Conservation (phyloP, 1,140 invertebrate genomes). For the Zaprionus capensis region DNA sequence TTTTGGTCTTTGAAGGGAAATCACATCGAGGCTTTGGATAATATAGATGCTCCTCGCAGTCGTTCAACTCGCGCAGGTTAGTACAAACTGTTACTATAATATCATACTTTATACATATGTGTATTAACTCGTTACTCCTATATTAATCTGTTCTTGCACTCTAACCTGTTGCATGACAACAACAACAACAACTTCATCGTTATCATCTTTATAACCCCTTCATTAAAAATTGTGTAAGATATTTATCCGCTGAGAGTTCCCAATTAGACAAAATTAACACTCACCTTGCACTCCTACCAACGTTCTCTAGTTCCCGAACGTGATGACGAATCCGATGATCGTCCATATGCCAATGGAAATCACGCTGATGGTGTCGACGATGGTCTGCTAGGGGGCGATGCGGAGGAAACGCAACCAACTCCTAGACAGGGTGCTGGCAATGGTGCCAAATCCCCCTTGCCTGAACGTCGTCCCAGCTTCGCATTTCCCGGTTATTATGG, state of each 20-base stretch:
- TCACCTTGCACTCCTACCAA: not conserved
- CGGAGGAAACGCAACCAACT: conserved; percentile 10
- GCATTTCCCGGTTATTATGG: conserved; percentile 64
- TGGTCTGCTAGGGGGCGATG: conserved; percentile 78
- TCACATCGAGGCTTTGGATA: conserved; percentile 47
- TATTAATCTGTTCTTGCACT: too few species aligned
- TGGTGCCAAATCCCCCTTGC: conserved; percentile 10
- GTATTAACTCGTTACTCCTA: not conserved
- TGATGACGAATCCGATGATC: conserved; percentile 84
- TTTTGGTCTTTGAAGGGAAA: conserved; percentile 42
- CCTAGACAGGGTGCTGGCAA: conserved; percentile 21
- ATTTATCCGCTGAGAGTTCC: not conserved
- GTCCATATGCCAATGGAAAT: conserved; percentile 76
- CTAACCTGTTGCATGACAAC: not conserved
- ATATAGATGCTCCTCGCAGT: conserved; percentile 32
- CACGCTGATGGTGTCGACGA: conserved; percentile 85
- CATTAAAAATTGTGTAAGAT: conserved; percentile 5
- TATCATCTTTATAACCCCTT: not conserved
- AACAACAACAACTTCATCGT: not conserved
- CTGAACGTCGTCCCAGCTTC: conserved; percentile 56
- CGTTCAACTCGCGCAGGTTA: conserved; percentile 60
- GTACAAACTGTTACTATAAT: conserved; percentile 30
- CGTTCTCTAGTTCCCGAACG: conserved; percentile 71
- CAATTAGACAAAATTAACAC: not conserved
- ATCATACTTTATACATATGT: too few species aligned